Base-by-base conservation (phyloP, 2,888 invertebrate genomes). In the Limnephilus rhombicus region DNA sequence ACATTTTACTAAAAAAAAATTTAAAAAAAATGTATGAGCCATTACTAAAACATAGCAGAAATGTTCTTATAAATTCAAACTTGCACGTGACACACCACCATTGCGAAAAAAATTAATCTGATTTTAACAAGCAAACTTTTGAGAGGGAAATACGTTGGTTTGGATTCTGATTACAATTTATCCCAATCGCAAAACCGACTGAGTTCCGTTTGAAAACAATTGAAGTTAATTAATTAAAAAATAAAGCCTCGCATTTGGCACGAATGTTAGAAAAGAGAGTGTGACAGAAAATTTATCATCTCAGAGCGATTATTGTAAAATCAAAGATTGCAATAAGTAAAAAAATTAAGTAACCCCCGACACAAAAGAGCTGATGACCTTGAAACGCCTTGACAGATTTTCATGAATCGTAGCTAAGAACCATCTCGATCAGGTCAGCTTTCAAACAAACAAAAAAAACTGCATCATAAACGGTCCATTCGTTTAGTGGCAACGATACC, bases 91-190 rank as follows among this genome's bases (percentile, higher is more conserved):
- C 9, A 1, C 18, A 24, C 12, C 12, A 45, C 18, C 18, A 24
- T 24, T 68, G 68, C 4, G 24, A 18, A 86, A 86, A 86, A 45
- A 24, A 45, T 86, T 86, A 86, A 86, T 86, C 49, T 29, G 41
- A 37, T 31, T 45, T 45, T 86, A 86, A 86, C 86, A 86, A 86
- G 45, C 86, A 86, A 49, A 86, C 86, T 86, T 86, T 86, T n/a
- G 45, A 49, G 24, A 2, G 49, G n/a, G n/a, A 49, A 29, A 45
- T 41, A 15, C 18, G 24, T 45, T 37, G n/a, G 41, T 49, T 86
- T 53, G 49, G n/a, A 86, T 45, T n/a, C 86, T 45, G 45, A 41
- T 45, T 86, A 31, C 29, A 45, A 9, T 49, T 86, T 41, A 86
- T 86, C 86, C 86, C 29, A 24, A 37, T 29, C 86, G n/a, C 9